Conservation (phyloP, 1,140 invertebrate genomes). For the Vanessa atalanta region DNA sequence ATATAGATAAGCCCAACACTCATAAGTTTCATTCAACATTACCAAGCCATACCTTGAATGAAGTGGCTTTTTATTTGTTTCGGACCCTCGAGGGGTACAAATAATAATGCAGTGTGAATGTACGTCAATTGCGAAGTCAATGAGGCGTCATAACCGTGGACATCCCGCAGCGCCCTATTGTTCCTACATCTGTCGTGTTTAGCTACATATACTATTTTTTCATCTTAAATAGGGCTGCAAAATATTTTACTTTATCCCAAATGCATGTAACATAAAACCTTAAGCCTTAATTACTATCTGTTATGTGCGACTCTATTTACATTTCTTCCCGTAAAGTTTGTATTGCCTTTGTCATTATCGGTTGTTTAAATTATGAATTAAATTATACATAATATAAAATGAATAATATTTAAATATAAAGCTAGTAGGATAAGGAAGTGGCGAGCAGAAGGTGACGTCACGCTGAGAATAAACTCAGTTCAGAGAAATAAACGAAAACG, state of each 20-base stretch:
- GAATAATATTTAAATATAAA: constrained; percentile 16
- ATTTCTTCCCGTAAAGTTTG: too few relatives aligned
- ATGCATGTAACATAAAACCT: too few relatives aligned
- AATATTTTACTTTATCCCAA: not conserved
- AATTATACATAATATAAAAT: constrained; percentile 3
- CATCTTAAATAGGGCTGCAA: not conserved
- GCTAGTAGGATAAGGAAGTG: constrained; percentile 36
- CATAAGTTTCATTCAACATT: constrained; percentile 28
- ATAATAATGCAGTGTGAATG: constrained; percentile 44
- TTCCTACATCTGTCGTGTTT: constrained; percentile 52
- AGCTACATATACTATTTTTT: constrained; percentile 16
- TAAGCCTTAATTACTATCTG: too few relatives aligned
- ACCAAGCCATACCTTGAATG: constrained; percentile 33
- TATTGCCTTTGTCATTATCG: too few relatives aligned
- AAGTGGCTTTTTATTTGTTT: constrained; percentile 40
- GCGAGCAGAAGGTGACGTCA: constrained; percentile 53
- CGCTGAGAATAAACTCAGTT: constrained; percentile 66
- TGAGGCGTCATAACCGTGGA: constrained; percentile 42
- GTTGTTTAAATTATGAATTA: too few relatives aligned
- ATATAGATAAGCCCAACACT: constrained; percentile 26
- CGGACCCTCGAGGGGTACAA: constrained; percentile 33
- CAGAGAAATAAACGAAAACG: constrained; percentile 55
- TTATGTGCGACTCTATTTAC: too few relatives aligned
- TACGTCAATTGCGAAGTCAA: constrained; percentile 47
- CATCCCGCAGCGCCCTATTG: constrained; percentile 48